Evolutionary conservation across 2,113 vertebrate species (phyloP).

Genomic region (Harpagus bidentatus): DNA sequence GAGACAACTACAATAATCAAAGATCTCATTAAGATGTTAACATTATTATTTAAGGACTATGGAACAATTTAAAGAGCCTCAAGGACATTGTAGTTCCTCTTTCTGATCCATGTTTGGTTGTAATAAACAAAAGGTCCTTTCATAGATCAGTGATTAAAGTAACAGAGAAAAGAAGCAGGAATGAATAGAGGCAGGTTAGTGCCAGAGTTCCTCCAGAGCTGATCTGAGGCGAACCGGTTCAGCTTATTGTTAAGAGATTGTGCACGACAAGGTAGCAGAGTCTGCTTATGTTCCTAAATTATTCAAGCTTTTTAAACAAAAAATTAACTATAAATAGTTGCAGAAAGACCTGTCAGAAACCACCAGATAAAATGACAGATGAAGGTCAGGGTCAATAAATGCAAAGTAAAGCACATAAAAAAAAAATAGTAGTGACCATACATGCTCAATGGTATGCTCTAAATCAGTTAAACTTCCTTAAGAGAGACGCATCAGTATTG

Average conservation of each 20-base stretch:
- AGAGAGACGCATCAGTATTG: not conserved
- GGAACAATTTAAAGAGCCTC: not conserved
- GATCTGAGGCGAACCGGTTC: not conserved
- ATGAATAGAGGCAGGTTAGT: not conserved
- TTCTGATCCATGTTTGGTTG: not conserved
- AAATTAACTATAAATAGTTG: not conserved
- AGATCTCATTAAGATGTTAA: not conserved
- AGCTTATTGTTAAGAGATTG: not conserved
- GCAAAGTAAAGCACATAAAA: not conserved
- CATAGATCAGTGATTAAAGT: not conserved
- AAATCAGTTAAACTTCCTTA: not conserved
- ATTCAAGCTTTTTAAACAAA: not conserved
- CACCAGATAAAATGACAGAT: not conserved
- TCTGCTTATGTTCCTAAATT: not conserved
- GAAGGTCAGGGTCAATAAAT: not conserved
- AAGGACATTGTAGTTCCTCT: not conserved
- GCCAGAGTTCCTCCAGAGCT: not conserved
- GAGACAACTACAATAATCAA: not conserved
- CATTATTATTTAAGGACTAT: not conserved
- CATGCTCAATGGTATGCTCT: not conserved
- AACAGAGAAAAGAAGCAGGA: not conserved
- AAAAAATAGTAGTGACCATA: not conserved
- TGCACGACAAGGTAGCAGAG: not conserved
- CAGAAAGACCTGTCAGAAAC: not conserved
- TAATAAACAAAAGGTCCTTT: not conserved